phyloP scores from a whole-genome alignment of 92 coral and sea anemone species.

The Pocillopora meandrina region DNA sequence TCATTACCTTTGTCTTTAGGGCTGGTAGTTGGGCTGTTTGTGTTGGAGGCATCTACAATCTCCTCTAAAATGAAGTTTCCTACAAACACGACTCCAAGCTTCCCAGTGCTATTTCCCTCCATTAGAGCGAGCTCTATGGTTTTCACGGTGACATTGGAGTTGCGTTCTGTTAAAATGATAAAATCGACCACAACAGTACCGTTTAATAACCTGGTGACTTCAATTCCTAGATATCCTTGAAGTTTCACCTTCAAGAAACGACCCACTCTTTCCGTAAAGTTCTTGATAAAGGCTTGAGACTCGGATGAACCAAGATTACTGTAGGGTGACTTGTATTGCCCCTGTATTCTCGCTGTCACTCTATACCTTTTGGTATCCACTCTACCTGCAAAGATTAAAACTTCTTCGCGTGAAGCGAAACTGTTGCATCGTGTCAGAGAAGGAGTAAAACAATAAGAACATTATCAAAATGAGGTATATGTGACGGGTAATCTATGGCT shows the following conservation, averaged over 20 bases:
- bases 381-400: neutral
- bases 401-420: no score
- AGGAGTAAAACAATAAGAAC: no score
- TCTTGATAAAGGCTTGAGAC: neutral
- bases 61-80: neutral
- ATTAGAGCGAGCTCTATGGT: neutral
- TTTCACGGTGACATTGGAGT: neutral
- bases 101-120: neutral
- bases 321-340: neutral
- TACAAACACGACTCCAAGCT: neutral
- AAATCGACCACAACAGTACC: conserved; percentile 7
- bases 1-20: neutral
- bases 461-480: no score
- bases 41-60: neutral
- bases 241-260: neutral
- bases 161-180: neutral
- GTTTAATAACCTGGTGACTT: neutral
- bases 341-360: neutral
- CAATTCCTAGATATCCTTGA: neutral
- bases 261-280: neutral
- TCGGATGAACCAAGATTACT: conserved; percentile 4
- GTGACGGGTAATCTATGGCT: no score
- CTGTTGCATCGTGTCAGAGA: no score
- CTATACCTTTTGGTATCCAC: neutral
- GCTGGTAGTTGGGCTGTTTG: neutral